A percentile compares a stretch with the other conserved stretches of the same genome.
These are phyloP conservation scores for Brachystomella parvula DNA, from an alignment of 1,140 invertebrate species.

Conservation along the genomic window DNA sequence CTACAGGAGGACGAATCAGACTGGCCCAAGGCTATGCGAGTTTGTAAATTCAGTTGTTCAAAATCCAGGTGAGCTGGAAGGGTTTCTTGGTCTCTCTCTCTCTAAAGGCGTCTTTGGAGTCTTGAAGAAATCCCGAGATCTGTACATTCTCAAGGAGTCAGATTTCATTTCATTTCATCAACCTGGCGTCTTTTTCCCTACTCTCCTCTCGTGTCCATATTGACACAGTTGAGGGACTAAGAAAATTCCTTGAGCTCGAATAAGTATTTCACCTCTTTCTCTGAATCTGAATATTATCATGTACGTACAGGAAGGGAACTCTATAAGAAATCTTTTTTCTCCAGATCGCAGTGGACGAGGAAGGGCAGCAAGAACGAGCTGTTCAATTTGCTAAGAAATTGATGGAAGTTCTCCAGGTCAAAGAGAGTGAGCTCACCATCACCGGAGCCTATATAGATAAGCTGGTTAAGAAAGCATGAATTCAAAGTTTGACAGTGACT, in stretches of 20 bases:
- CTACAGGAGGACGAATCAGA: neutral
- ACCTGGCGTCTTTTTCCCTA: too few species aligned
- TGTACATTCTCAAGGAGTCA: constrained; percentile 66
- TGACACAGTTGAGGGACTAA: constrained; percentile 71
- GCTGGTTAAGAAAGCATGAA: too few species aligned
- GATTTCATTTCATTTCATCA: neutral
- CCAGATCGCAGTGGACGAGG: neutral
- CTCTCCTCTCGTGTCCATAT: constrained; percentile 68
- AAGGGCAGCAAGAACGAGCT: constrained; percentile 42
- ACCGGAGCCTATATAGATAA: constrained; percentile 66
- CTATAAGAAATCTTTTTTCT: neutral
- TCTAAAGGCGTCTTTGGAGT: constrained; percentile 56
- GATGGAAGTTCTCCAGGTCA: constrained; percentile 57
- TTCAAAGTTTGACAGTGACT: too few species aligned
- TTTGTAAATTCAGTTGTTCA: neutral
- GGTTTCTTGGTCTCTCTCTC: constrained; percentile 44
- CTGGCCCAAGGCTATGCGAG: neutral
- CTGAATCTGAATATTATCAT: neutral
- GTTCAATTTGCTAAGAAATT: constrained; percentile 62
- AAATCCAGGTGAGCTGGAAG: neutral
- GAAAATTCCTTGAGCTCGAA: constrained; percentile 82
- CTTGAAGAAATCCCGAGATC: constrained; percentile 61
- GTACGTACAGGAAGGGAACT: too few species aligned
- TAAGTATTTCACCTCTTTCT: constrained; percentile 44
- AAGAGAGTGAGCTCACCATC: constrained; percentile 57